Conservation (phyloP, 2,888 invertebrate species). For the Latrodectus hesperus region DNA sequence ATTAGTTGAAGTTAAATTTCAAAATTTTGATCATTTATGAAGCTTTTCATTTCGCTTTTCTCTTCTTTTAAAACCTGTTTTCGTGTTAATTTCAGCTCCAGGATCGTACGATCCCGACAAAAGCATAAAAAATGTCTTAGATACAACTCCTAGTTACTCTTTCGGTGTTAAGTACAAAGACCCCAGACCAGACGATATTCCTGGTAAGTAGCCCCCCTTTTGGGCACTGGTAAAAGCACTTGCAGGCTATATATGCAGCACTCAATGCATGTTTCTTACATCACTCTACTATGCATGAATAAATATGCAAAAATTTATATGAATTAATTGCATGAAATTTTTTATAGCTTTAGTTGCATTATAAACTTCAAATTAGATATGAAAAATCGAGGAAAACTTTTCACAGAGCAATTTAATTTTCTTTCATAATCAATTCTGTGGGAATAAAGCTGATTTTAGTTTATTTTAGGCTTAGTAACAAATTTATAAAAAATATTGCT, state of each 20-base stretch:
- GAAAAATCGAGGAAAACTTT: too few relatives aligned
- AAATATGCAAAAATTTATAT: not conserved
- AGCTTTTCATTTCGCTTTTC: too few relatives aligned
- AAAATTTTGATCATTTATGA: too few relatives aligned
- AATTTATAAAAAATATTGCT: too few relatives aligned
- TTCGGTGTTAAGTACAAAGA: conserved; percentile 80
- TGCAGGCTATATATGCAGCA: not conserved
- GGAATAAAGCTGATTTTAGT: too few relatives aligned
- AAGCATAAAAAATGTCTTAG: conserved; percentile 76
- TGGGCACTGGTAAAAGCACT: not conserved
- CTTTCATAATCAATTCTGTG: too few relatives aligned
- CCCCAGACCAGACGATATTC: conserved; percentile 65
- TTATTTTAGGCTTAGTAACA: too few relatives aligned
- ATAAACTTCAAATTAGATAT: too few relatives aligned
- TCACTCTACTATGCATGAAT: not conserved
- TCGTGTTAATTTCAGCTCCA: conserved; percentile 81
- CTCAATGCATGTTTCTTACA: not conserved
- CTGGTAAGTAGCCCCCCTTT: conserved; percentile 58
- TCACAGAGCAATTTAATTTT: too few relatives aligned
- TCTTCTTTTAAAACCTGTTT: too few relatives aligned
- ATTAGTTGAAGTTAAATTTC: too few relatives aligned
- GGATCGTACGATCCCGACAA: conserved; percentile 89
- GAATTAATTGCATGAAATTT: not conserved
- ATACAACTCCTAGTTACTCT: conserved; percentile 81
- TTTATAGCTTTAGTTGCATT: too few relatives aligned